Evolutionary conservation across 2,797 vertebrate species (phyloP), one percentile per base, ranked within the genome.

Genomic region (Cryptoblepharus egeriae): DNA sequence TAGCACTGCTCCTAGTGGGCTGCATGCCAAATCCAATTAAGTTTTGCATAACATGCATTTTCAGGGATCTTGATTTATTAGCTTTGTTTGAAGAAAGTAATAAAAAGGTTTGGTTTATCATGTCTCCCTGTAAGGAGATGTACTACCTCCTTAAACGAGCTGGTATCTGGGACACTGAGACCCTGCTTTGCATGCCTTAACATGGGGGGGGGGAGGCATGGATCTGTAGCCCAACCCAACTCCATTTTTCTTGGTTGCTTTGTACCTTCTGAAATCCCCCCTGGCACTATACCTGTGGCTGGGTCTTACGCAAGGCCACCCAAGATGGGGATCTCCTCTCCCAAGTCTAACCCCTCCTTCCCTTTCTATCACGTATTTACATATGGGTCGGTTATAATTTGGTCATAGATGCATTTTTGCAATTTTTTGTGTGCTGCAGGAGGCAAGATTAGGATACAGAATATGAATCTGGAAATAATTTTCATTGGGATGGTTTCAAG

Each of bases 51-150:
- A 69, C 79, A 67, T 42, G 80, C 87, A 76, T 92, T 87, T 88
- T 79, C 85, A 90, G 77, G 73, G 85, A 92, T 91, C 75, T 87
- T 95, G 94, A 94, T 95, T 96, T 94, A 95, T 90, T 89, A 93
- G 90, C 87, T 87, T 86, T 79, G 90, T 93, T 94, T 94, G 93
- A 94, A 94, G 92, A 91, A 90, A 90, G 88, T 89, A 92, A 93
- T 77, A 83, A 90, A 88, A 94, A 91, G 91, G 85, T 80, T 91
- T 87, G 91, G 84, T 91, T 90, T 90, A 94, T 93, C 89, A 90
- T 90, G 92, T 93, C 91, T 85, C 88, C 81, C 85, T 92, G 91
- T 88, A 92, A 87, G 91, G 85, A 94, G 90, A 86, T 87, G 89
- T 87, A 89, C 86, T 91, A 87, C 83, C 86, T 92, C 61, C 87